Base-by-base conservation (phyloP, 1,140 invertebrate genomes). In the Reticulitermes speratus region DNA sequence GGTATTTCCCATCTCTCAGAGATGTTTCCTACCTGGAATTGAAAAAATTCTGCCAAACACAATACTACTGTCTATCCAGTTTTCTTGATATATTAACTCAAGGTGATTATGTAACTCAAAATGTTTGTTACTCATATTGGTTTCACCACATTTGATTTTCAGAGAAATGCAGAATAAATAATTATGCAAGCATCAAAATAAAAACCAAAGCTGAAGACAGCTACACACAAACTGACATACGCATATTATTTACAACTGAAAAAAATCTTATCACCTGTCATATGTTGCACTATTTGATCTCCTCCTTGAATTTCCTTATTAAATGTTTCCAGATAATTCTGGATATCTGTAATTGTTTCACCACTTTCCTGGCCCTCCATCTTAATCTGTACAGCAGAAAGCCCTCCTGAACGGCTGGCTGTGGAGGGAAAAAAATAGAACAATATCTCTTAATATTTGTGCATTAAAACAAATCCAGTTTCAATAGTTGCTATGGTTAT, bases 251-350 rank as follows among this genome's bases (percentile, higher is more conserved):
- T 85, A 21, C 30, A n/a, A 48, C 38, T 23, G 84, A 85, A 69
- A 44, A 44, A 85, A 85, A 21, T n/a, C 45, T 55, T 90, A 90
- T 90, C 88, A 93, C 93, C 91, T 89, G 92, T 90, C 16, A 92
- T 91, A 90, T 93, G 92, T 88, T 91, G 92, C 52, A 91, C 87
- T 85, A 86, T 87, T 82, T 89, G 92, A 90, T 94, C 91, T 90
- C 92, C 92, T 81, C 93, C 93, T 87, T 95, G 94, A 84, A 97
- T 97, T 90, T 97, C 96, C 89, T 97, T 97, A 89, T 97, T 96
- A 89, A 97, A 97, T 8, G 95, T 96, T 85, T 95, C 96, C 81
- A 97, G 91, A 89, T 97, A 97, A 85, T 95, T 95, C 88, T 97
- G 96, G 88, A 97, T 96, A 88, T 96, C 96, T 52, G 94, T 95